Evolutionary conservation across 2,797 vertebrate genomes (phyloP).

Genomic region (Streptopelia turtur): DNA sequence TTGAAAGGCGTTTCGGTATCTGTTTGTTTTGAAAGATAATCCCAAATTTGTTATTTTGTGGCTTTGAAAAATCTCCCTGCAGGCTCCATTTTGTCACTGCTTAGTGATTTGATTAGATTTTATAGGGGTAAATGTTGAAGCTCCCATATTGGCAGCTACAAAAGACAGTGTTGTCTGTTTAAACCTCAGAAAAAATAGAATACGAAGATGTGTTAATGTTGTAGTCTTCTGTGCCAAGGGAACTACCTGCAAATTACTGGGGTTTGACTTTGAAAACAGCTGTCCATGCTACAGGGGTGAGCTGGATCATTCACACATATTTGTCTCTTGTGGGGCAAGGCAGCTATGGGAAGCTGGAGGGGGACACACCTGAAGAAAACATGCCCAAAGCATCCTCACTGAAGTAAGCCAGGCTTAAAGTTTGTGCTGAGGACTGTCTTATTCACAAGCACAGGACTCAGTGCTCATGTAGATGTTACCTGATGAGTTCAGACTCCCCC

Average conservation of each 20-base stretch:
- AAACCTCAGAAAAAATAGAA: background rate
- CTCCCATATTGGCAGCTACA: background rate
- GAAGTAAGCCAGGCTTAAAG: background rate
- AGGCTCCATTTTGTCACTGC: background rate
- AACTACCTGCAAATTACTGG: background rate
- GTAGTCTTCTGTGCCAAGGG: background rate
- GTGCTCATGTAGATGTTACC: background rate
- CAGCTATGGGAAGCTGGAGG: background rate
- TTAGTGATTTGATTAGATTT: background rate
- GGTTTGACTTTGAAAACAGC: background rate
- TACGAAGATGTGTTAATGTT: accelerated
- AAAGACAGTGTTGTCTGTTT: background rate
- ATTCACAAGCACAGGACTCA: background rate
- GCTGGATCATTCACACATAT: background rate
- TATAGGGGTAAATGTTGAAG: background rate
- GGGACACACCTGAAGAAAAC: background rate
- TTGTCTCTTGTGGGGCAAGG: background rate
- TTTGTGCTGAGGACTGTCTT: background rate
- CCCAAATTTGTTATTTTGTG: background rate
- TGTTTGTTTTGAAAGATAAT: background rate
- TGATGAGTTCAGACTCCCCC: background rate
- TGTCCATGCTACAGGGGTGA: background rate
- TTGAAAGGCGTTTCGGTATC: background rate
- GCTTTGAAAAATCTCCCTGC: background rate
- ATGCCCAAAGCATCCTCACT: background rate